These are phyloP conservation scores for Ligdia adustata DNA, from an alignment of 2,888 invertebrate genomes.

Conservation along the genomic window DNA sequence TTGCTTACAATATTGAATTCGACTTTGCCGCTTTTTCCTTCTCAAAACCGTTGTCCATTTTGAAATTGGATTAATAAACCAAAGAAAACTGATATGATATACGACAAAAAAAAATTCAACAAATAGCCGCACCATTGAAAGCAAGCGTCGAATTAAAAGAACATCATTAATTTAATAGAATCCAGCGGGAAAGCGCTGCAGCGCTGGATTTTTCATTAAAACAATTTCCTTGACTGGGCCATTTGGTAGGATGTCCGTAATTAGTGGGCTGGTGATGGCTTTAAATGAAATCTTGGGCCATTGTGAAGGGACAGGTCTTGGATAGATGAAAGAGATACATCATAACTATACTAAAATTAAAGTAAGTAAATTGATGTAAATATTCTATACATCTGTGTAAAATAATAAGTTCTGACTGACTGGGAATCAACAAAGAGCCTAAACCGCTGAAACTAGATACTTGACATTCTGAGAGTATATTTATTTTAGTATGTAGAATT, in stretches of 20 bases:
- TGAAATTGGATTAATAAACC: no score
- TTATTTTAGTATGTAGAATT: no score
- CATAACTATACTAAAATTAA: neutral
- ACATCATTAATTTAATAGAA: conserved; percentile 24
- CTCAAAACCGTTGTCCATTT: no score
- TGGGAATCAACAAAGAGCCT: no score
- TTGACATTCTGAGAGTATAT: no score
- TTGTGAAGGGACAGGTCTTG: conserved; percentile 35
- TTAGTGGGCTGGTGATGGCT: conserved; percentile 62
- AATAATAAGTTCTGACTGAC: no score
- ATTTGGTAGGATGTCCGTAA: conserved; percentile 60
- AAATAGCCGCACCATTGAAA: conserved; percentile 7
- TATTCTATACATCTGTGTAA: no score
- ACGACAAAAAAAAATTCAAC: neutral
- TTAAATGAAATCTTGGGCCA: conserved; percentile 54
- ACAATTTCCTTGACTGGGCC: conserved; percentile 58
- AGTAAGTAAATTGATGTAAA: no score
- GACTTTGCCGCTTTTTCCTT: no score
- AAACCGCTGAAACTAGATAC: no score
- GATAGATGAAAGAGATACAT: neutral
- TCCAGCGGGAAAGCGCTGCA: conserved; percentile 21
- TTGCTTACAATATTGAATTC: no score
- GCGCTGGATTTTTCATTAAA: conserved; percentile 63
- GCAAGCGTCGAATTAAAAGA: conserved; percentile 19
- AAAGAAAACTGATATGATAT: neutral